Percentiles rank a stretch among this genome's conserved stretches.
Conservation (phyloP, 2,888 invertebrate genomes). For the Oasisia sp. region DNA sequence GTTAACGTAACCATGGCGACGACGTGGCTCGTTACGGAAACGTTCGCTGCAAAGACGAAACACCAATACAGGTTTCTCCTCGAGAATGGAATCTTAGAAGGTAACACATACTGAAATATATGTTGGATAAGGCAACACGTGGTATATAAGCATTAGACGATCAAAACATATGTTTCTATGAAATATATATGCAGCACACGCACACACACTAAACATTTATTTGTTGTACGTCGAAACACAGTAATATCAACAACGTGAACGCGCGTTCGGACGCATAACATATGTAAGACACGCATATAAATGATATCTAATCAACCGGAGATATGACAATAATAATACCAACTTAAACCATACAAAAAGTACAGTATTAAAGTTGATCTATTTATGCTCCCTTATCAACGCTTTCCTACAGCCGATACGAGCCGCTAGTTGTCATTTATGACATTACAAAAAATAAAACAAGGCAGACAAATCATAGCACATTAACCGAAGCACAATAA, state of each 20-base stretch:
- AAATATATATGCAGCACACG: too few species aligned
- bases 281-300: not conserved
- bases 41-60: not conserved
- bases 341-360: not conserved
- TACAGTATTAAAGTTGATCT: not conserved
- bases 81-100: too few species aligned
- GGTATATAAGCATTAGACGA: too few species aligned
- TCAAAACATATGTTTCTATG: too few species aligned
- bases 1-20: not conserved
- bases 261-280: too few species aligned
- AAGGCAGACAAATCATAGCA: not conserved
- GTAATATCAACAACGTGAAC: too few species aligned
- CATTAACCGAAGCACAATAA: not conserved
- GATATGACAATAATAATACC: not conserved
- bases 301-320: not conserved
- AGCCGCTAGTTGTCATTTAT: not conserved
- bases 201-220: too few species aligned
- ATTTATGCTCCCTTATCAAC: not conserved
- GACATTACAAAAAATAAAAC: not conserved
- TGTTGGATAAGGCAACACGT: too few species aligned
- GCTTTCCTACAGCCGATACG: not conserved
- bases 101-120: too few species aligned
- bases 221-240: too few species aligned
- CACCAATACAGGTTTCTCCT: not conserved
- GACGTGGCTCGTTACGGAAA: not conserved